Base-by-base conservation (phyloP, 1,140 invertebrate species). In the Eciton burchellii region DNA sequence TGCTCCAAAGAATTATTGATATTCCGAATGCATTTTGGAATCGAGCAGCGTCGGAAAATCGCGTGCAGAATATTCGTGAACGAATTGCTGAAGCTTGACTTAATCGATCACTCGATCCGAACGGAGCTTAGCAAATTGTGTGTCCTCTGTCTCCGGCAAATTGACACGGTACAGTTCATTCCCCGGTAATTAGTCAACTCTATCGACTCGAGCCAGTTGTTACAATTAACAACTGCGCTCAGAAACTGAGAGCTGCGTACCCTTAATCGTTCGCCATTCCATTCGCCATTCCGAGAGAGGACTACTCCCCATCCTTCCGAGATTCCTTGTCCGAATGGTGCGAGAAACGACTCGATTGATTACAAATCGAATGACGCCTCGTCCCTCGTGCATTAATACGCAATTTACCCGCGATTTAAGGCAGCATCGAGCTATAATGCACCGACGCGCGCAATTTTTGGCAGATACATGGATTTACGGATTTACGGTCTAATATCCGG, bases 401-500 rank as follows among this genome's bases (percentile, higher is more conserved):
- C 14, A 16, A 29, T 56, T 54, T 24, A 24, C 8, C 14, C 21
- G 16, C 3, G 0, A 57, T 1, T 0, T 57, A 43, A n/a, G 41
- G 56, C 41, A 8, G 14, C 35, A 16, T 14, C 12, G 14, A 24
- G 24, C 1, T 29, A n/a, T 16, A 52, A n/a, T n/a, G 49, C 49
- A 3, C 49, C 16, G 16, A 52, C 19, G 16, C 6, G n/a, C 0
- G 35, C n/a, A 24, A 45, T 1, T 62, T 19, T 12, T 29, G 43
- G 45, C 19, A 26, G n/a, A n/a, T n/a, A 3, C 14, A 6, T 19
- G 26, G 47, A 63, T 76, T 76, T 56, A 71, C 1, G n/a, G n/a
- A n/a, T n/a, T n/a, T 19, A 62, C n/a, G n/a, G n/a, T n/a, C 57
- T 74, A 62, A 62, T 74, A 74, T 74, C 72, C 8, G 26, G 56